Evolutionary conservation across 2,888 invertebrate genomes (phyloP), one percentile per base, ranked within the genome.

Genomic region (Acanthopleura granulata): DNA sequence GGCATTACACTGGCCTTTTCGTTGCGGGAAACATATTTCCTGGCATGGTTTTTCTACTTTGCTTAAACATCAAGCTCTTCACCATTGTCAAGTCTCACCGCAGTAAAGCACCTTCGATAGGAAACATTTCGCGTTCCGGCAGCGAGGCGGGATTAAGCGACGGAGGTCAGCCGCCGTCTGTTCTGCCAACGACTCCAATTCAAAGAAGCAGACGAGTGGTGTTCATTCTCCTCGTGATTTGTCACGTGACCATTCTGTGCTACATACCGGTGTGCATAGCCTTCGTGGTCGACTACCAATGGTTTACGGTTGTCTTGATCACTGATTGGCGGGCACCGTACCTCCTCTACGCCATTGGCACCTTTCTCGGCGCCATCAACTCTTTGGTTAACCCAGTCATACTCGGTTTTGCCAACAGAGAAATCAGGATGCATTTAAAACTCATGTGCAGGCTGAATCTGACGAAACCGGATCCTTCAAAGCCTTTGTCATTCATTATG

Each of bases 61-160:
- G 22, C 25, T 66, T 66, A 27, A 66, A 66, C 66, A 15, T 27
- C 6, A 66, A 66, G 25, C 66, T 66, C 29, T 66, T 66, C 66
- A 16, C 6, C 29, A 25, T 66, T 27, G 29, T 27, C 29, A 22
- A 27, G 25, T 27, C 27, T 25, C 66, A 66, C 3, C 66, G 66
- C 29, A 27, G 16, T 16, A 22, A 27, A 16, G 16, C 29, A 3
- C 29, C 29, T 16, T 15, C 25, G 3, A 27, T 25, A 1, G 27
- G 66, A 27, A 22, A 22, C 25, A 27, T 27, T 27, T 27, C 22
- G 3, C 29, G 25, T 22, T 22, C 29, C 4, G 22, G 27, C 29
- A 27, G 29, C 22, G 22, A 6, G 22, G 18, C 16, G 66, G 16
- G 22, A 27, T 27, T 27, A 27, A 66, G 6, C 29, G 29, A 27